These are phyloP conservation scores for Tupaia tana DNA, from an alignment of 2,113 vertebrate species.

Conservation along the genomic window DNA sequence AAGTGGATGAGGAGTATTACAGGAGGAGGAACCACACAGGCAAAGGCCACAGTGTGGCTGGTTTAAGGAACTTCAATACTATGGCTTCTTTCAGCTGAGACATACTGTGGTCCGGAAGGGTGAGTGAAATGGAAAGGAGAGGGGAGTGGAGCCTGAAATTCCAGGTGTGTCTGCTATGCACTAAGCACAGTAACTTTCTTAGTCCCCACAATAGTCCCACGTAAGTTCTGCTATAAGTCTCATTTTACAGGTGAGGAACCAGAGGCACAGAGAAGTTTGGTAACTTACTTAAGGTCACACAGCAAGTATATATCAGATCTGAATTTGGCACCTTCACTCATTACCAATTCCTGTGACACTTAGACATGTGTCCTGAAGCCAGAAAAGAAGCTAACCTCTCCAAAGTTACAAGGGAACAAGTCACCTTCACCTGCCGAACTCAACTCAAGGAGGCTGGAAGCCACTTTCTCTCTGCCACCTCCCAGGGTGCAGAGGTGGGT, in stretches of 20 bases:
- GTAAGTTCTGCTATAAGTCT: neutral
- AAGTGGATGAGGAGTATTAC: too few relatives aligned
- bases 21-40: fast-evolving
- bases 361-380: neutral
- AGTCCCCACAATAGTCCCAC: neutral
- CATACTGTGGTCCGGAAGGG: neutral
- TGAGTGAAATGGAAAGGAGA: neutral
- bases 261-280: neutral
- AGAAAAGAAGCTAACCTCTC: neutral
- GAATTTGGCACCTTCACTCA: neutral
- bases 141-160: neutral
- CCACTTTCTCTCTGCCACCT: neutral
- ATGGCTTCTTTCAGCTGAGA: neutral
- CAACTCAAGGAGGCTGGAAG: neutral
- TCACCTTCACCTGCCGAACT: neutral
- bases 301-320: neutral
- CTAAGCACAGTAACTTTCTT: neutral
- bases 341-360: neutral
- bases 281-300: neutral
- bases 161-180: neutral
- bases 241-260: neutral
- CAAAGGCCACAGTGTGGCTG: neutral
- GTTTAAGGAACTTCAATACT: neutral
- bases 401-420: neutral
- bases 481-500: neutral